Evolutionary conservation across 1,140 invertebrate genomes (phyloP).

Genomic region (Theocolax elegans): DNA sequence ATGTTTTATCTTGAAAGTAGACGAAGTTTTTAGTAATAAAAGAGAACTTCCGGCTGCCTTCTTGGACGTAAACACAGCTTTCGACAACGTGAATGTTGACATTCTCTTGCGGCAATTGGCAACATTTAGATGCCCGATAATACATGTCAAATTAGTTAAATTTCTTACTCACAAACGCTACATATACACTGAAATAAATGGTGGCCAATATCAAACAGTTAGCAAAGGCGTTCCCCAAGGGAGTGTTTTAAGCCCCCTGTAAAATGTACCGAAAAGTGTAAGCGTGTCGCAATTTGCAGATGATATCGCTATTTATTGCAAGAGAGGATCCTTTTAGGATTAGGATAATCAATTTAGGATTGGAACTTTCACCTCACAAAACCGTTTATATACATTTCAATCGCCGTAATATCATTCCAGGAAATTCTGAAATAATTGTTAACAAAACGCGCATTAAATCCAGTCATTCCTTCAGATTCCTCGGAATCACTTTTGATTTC

Average conservation of each 20-base stretch:
- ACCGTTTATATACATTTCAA: slow-evolving; percentile 30
- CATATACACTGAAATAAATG: neutral
- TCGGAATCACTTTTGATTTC: slow-evolving; percentile 30
- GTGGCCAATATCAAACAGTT: neutral
- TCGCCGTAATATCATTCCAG: neutral
- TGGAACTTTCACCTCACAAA: slow-evolving; percentile 9
- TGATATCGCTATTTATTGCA: neutral
- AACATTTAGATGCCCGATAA: neutral
- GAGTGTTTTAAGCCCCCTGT: slow-evolving; percentile 22
- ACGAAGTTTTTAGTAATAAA: neutral
- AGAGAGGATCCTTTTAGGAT: slow-evolving; percentile 14
- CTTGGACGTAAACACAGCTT: slow-evolving; percentile 33
- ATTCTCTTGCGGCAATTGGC: slow-evolving; percentile 29
- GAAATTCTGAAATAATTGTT: slow-evolving; percentile 9
- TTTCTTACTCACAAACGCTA: neutral
- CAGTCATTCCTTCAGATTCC: neutral
- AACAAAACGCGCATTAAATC: slow-evolving; percentile 18
- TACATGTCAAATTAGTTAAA: slow-evolving; percentile 3
- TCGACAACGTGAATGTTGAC: slow-evolving; percentile 37
- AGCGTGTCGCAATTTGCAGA: slow-evolving; percentile 26
- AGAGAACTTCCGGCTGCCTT: slow-evolving; percentile 7
- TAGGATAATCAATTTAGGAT: neutral
- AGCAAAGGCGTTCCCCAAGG: slow-evolving; percentile 23
- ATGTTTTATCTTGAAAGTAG: slow-evolving; percentile 3
- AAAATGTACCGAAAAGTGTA: neutral